Percentiles rank a stretch among this genome's conserved stretches.
Conservation (phyloP, 1,140 invertebrate species). For the Ruditapes philippinarum region DNA sequence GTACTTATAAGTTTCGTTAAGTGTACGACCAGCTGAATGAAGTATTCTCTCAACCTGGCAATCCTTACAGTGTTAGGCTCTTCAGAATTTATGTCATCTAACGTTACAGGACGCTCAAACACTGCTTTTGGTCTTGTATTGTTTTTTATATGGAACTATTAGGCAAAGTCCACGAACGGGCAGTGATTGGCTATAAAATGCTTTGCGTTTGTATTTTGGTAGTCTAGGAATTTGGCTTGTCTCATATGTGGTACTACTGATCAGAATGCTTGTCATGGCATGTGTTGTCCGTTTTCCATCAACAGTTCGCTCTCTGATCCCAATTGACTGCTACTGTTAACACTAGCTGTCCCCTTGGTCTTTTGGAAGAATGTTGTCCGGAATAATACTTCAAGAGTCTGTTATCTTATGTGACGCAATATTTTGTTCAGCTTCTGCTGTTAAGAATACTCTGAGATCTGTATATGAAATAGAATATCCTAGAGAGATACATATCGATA, state of each 20-base stretch:
- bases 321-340: too few relatives aligned
- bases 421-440: conserved; percentile 6
- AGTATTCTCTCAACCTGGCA: neutral
- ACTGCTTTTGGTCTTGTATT: neutral
- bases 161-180: neutral
- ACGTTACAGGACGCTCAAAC: neutral
- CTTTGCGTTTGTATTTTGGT: neutral
- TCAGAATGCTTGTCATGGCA: neutral
- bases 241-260: neutral
- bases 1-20: too few relatives aligned
- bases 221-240: neutral
- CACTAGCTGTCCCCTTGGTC: too few relatives aligned
- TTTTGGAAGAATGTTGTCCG: too few relatives aligned
- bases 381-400: too few relatives aligned
- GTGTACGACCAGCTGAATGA: neutral
- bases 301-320: too few relatives aligned
- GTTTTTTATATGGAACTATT: neutral
- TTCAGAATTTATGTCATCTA: neutral
- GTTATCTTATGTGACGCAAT: neutral
- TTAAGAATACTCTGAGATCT: conserved; percentile 16
- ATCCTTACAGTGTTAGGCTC: neutral
- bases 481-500: neutral
- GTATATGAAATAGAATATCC: conserved; percentile 23
- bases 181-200: neutral
- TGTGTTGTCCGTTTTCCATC: too few relatives aligned